Conservation (phyloP, 2,888 invertebrate genomes). For the Trachelus troglodyta region DNA sequence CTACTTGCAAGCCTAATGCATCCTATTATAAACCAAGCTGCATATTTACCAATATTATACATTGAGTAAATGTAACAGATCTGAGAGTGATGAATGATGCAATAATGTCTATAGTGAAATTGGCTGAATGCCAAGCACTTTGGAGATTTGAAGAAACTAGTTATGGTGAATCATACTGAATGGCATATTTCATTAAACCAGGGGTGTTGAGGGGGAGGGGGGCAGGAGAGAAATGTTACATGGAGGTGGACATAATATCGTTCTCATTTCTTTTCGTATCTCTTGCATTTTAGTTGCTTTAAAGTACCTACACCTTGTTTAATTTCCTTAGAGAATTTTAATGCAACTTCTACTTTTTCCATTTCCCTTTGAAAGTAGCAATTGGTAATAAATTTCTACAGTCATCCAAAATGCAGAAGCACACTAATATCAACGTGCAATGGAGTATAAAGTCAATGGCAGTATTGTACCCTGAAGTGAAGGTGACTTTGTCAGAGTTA, state of each 20-base stretch:
- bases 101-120: background rate
- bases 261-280: background rate
- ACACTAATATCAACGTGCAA: background rate
- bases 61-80: background rate
- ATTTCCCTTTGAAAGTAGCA: background rate
- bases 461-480: background rate
- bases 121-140: background rate
- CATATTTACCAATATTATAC: background rate
- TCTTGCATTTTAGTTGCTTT: background rate
- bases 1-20: background rate
- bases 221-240: background rate
- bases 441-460: background rate
- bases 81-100: background rate
- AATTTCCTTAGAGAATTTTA: background rate
- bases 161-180: background rate
- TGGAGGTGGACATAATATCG: background rate
- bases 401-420: background rate
- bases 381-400: background rate
- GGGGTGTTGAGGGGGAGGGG: background rate
- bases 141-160: background rate
- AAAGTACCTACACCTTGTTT: background rate
- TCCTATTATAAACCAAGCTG: background rate
- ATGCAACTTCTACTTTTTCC: background rate
- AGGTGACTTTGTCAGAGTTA: background rate
- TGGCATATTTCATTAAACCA: background rate